phyloP scores from a whole-genome alignment of 2,888 invertebrate species.

The Tiphia femorata region DNA sequence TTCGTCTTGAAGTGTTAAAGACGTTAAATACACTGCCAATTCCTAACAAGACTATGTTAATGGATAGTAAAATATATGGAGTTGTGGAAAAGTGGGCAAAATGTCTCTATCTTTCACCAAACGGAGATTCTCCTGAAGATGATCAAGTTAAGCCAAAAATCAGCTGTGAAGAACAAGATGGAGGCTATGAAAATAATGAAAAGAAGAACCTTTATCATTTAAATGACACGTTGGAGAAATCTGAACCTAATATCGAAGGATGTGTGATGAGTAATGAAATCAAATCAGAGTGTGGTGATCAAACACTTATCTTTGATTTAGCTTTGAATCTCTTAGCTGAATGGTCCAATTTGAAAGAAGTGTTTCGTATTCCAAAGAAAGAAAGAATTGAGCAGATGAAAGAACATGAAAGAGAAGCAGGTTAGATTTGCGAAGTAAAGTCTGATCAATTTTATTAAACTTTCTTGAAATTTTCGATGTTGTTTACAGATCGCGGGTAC shows the following conservation, averaged over 20 bases:
- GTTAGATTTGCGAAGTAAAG: no score
- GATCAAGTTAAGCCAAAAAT: slow-evolving; percentile 53
- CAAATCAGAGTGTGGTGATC: slow-evolving; percentile 48
- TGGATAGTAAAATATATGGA: slow-evolving; percentile 90
- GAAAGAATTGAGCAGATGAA: slow-evolving; percentile 95
- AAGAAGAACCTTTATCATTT: slow-evolving; percentile 38
- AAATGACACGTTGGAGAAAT: slow-evolving; percentile 37
- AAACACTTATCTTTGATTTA: slow-evolving; percentile 68
- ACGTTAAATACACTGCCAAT: slow-evolving; percentile 90
- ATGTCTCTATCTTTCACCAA: slow-evolving; percentile 54
- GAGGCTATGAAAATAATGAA: slow-evolving; percentile 51
- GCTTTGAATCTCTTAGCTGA: slow-evolving; percentile 77
- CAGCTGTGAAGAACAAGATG: slow-evolving; percentile 46
- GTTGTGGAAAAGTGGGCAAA: slow-evolving; percentile 89
- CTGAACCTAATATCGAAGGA: slow-evolving; percentile 41
- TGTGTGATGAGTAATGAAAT: slow-evolving; percentile 31
- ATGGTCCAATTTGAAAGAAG: slow-evolving; percentile 83
- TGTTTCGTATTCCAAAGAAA: slow-evolving; percentile 94
- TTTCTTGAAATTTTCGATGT: background rate
- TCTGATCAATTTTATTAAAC: background rate
- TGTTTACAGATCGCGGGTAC: slow-evolving; percentile 64
- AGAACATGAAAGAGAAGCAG: slow-evolving; percentile 93
- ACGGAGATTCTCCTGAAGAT: slow-evolving; percentile 60
- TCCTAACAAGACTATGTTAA: slow-evolving; percentile 91
- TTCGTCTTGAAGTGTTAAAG: slow-evolving; percentile 77